phyloP scores from a whole-genome alignment of 2,113 vertebrate genomes.

The Gambusia holbrooki region DNA sequence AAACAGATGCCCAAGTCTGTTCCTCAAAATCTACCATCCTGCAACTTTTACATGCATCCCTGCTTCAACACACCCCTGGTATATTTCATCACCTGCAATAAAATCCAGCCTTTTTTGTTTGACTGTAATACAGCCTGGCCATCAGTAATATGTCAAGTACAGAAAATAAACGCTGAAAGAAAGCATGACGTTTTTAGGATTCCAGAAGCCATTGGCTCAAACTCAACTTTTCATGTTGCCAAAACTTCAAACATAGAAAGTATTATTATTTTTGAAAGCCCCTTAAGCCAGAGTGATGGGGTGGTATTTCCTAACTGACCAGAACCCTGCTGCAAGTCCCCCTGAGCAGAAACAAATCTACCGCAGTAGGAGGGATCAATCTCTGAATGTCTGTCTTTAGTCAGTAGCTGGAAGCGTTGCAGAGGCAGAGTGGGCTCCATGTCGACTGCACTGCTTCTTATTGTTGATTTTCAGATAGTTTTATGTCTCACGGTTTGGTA shows the following conservation, averaged over 20 bases:
- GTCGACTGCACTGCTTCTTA: background rate
- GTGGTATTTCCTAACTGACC: background rate
- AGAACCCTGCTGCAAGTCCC: background rate
- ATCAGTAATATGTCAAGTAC: background rate
- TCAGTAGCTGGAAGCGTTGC: background rate
- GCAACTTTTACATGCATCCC: no score
- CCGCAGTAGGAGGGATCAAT: background rate
- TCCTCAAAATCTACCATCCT: no score
- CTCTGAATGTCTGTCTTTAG: background rate
- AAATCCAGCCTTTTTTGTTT: no score
- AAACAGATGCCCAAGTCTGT: no score
- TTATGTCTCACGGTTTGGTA: background rate
- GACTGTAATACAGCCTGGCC: background rate
- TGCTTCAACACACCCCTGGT: no score
- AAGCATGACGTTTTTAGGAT: background rate
- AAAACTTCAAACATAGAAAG: background rate
- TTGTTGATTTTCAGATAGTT: background rate
- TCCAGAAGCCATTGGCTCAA: background rate
- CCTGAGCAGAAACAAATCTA: background rate
- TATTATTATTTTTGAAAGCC: background rate
- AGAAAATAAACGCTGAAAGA: background rate
- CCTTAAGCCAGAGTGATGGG: background rate
- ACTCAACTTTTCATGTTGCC: background rate
- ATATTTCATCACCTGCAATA: no score
- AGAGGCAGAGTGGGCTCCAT: background rate